Conservation (phyloP, 2,113 vertebrate genomes). For the Osmerus mordax region DNA sequence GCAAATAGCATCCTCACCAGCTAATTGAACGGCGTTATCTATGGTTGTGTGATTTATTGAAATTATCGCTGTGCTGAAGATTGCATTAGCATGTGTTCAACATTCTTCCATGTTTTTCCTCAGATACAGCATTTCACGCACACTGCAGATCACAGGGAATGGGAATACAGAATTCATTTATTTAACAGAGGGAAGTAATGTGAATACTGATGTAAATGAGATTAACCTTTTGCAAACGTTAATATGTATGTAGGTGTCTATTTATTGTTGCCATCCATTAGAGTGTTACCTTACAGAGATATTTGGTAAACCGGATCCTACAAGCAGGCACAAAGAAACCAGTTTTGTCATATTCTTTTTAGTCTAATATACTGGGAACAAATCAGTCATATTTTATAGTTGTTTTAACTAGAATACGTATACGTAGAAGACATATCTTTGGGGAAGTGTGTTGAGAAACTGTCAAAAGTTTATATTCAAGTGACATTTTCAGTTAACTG, state of each 20-base stretch:
- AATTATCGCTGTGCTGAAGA: constrained; percentile 56
- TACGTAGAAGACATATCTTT: constrained; percentile 26
- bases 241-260: constrained; percentile 51
- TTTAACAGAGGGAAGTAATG: constrained; percentile 31
- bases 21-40: constrained; percentile 71
- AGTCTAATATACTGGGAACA: constrained; percentile 28
- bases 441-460: constrained; percentile 26
- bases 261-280: constrained; percentile 34
- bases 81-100: constrained; percentile 59
- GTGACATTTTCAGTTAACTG: background rate
- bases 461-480: constrained; percentile 45
- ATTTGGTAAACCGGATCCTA: constrained; percentile 15
- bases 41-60: constrained; percentile 62
- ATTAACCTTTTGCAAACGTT: constrained; percentile 30
- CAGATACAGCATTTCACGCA: constrained; percentile 47
- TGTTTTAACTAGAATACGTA: constrained; percentile 49
- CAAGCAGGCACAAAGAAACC: constrained; percentile 27
- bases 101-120: constrained; percentile 50
- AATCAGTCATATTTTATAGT: constrained; percentile 24
- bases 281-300: constrained; percentile 15
- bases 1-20: constrained; percentile 63
- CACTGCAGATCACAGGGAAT: constrained; percentile 45
- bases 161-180: constrained; percentile 44
- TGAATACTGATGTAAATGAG: constrained; percentile 52
- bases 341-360: constrained; percentile 34